Evolutionary conservation across 64 coral and sea anemone genomes (phyloP), one percentile per base, ranked within the genome.

Genomic region (Pocillopora verrucosa): DNA sequence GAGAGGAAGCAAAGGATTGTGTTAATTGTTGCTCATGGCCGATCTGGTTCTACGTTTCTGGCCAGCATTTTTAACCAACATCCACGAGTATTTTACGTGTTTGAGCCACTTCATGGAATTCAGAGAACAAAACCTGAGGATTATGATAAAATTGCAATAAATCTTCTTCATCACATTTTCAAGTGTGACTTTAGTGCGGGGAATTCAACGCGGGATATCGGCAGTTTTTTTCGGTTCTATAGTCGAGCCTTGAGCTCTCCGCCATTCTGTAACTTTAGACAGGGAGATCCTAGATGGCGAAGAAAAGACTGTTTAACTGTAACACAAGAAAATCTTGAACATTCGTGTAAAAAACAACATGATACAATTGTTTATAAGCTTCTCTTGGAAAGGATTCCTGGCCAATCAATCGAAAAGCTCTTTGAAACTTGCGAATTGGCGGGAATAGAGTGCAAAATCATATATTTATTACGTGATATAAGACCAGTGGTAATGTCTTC

Each of bases 11-110:
- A 73, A 34, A 34, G 37, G 58, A 80, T 84, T 65, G 22, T 91
- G 24, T 57, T 91, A 1, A 67, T 85, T 34, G 89, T 91, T 20
- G 89, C 69, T 60, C 89, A 91, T 51, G 89, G 89, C 17, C 73
- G 89, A 34, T 91, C 89, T 36, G 89, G 89, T 14, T 84, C 89
- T 19, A 91, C 89, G 2, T 91, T 91, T 77, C 59, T 91, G 0
- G 80, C 79, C 0, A 80, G 84, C 11, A 34, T 91, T 51, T 84
- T 91, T 57, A 84, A 91, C n/a, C 72, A 91, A 13, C 72, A 91
- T 41, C 89, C 89, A 19, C 58, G 61, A 12, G 60, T 91, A 10
- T 84, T 91, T n/a, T 91, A 91, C 25, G 80, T 91, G 1, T 91
- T 91, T 36, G 89, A 91, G 36, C 89, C 89, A 65, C 36, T 91